Evolutionary conservation across 2,888 invertebrate genomes (phyloP).

Genomic region (Rhodophaea formosa): DNA sequence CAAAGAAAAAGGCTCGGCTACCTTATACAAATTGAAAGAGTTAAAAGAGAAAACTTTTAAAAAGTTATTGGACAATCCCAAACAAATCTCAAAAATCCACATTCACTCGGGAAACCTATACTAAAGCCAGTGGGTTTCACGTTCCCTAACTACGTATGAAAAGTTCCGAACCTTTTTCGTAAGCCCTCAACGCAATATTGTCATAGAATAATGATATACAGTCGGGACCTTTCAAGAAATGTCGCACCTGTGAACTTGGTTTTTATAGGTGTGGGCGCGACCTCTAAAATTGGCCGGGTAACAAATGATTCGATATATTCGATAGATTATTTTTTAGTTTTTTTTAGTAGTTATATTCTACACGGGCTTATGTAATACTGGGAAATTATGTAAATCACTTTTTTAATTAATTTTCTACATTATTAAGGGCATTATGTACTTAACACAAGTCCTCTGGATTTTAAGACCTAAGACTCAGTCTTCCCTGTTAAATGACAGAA

Average conservation of each 20-base stretch:
- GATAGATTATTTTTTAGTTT: no score
- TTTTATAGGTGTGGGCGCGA: conserved; percentile 14
- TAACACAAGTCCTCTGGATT: no score
- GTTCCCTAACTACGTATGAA: conserved; percentile 25
- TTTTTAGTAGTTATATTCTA: no score
- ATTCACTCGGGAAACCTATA: conserved; percentile 2
- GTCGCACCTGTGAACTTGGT: conserved; percentile 26
- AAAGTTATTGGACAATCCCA: background rate
- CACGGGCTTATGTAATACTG: no score
- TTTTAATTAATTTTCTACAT: no score
- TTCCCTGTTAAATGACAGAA: no score
- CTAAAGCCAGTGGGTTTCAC: conserved; percentile 14
- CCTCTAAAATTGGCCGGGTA: conserved; percentile 20
- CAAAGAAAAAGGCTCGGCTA: no score
- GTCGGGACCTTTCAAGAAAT: conserved; percentile 25
- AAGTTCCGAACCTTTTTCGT: conserved; percentile 22
- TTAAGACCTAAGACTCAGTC: no score
- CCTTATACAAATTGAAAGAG: background rate
- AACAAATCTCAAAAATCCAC: background rate
- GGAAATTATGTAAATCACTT: no score
- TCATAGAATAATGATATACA: conserved; percentile 31
- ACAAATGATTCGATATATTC: conserved; percentile 25
- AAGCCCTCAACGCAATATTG: conserved; percentile 26
- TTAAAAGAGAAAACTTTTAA: background rate
- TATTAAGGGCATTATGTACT: no score